These are phyloP conservation scores for Brachionus plicatilis DNA, from an alignment of 1,140 invertebrate genomes.

Conservation along the genomic window DNA sequence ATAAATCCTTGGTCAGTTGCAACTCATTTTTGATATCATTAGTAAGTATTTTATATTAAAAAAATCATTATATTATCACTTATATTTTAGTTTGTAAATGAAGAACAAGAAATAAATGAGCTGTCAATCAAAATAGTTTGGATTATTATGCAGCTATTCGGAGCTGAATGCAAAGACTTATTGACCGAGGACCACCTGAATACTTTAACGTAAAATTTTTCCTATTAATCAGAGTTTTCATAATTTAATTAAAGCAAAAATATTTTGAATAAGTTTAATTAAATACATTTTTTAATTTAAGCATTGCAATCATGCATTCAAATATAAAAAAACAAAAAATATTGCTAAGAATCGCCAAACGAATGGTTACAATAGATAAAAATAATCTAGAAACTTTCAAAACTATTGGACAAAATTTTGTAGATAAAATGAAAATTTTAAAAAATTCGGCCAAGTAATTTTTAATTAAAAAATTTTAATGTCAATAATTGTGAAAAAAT, in stretches of 20 bases:
- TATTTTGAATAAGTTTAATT: no score
- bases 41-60: constrained; percentile 37
- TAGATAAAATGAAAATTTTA: constrained; percentile 18
- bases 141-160: constrained; percentile 53
- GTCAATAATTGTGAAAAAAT: neutral
- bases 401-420: constrained; percentile 10
- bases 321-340: constrained; percentile 55
- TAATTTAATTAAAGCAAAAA: neutral
- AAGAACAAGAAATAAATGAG: constrained; percentile 53
- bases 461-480: neutral
- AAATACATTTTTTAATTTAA: neutral
- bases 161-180: constrained; percentile 51
- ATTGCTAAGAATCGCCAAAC: constrained; percentile 52
- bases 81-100: constrained; percentile 49
- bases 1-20: constrained; percentile 52
- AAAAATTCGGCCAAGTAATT: constrained; percentile 34
- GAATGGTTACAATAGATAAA: constrained; percentile 48
- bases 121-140: constrained; percentile 51
- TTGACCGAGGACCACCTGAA: constrained; percentile 50
- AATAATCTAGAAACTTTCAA: constrained; percentile 4
- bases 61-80: neutral
- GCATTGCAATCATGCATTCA: constrained; percentile 40
- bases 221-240: no score
- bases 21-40: constrained; percentile 49
- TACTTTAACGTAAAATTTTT: constrained; percentile 11